Base-by-base conservation (phyloP, 2,888 invertebrate species). In the Macrosoma leucophasiata region DNA sequence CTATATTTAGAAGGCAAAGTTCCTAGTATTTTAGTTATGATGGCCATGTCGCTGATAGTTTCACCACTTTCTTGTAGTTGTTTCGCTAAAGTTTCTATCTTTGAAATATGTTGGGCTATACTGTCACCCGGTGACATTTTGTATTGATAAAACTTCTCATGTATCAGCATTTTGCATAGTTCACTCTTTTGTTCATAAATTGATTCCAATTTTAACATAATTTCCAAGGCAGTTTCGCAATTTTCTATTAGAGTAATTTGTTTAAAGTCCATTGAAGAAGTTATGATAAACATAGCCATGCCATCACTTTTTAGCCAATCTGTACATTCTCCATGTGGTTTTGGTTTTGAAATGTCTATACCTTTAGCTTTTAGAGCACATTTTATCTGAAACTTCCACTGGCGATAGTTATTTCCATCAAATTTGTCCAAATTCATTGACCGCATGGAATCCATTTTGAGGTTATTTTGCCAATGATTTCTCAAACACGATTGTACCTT, bases 321-420 rank as follows among this genome's bases (percentile, higher is more conserved):
- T 5, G 17, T 9, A n/a, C n/a, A n/a, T n/a, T n/a, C n/a, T n/a
- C 0, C 13, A 2, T 21, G 19, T 4, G 29, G 24, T 29, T 29
- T 34, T 9, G 13, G 13, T 9, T n/a, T 2, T 7, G 3, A 4
- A 8, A 41, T 38, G 23, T 41, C 18, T 1, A 43, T 25, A 3
- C 46, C 41, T 24, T 46, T 46, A 8, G 43, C 46, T 24, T 23
- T 29, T 12, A 43, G n/a, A 1, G 43, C 39, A 29, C 43, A 43
- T 38, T 43, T 43, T 1, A 46, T 33, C 15, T 41, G 43, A 44
- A 41, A n/a, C n/a, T n/a, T n/a, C n/a, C n/a, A n/a, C n/a, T n/a
- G n/a, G n/a, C n/a, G n/a, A n/a, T n/a, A n/a, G 9, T 45, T 39
- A 13, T 25, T 27, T 23, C 23, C 39, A 33, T 39, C 33, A 9